A percentile compares a stretch with the other conserved stretches of the same genome.
Evolutionary conservation across 2,888 invertebrate genomes (phyloP).

Genomic region (Drosophila koepferae): DNA sequence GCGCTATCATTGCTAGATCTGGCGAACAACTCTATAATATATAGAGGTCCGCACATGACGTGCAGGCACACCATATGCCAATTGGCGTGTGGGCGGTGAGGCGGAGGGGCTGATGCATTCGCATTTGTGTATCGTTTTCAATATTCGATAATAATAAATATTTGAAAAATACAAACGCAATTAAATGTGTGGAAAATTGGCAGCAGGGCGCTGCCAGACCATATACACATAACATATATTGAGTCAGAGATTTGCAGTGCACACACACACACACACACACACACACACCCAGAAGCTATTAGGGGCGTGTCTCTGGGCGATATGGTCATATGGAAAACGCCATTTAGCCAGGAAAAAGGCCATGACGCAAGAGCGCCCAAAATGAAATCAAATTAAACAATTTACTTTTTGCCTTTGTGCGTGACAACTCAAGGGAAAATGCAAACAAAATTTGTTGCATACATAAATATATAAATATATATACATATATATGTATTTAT

Average conservation of each 20-base stretch:
- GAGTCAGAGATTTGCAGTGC: conserved; percentile 70
- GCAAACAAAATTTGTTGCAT: conserved; percentile 73
- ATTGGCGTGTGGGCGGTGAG: not conserved
- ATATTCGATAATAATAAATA: conserved; percentile 81
- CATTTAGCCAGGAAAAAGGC: conserved; percentile 29
- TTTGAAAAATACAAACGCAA: conserved; percentile 78
- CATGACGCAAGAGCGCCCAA: conserved; percentile 72
- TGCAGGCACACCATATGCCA: conserved; percentile 46
- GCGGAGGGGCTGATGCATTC: conserved; percentile 18
- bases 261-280: conserved; percentile 19
- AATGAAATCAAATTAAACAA: conserved; percentile 81
- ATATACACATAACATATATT: conserved; percentile 34
- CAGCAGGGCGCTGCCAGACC: conserved; percentile 39
- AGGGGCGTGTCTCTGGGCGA: conserved; percentile 41
- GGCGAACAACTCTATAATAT: conserved; percentile 26
- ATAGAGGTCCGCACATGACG: conserved; percentile 35
- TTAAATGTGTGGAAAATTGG: conserved; percentile 65
- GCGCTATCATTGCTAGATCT: conserved; percentile 50
- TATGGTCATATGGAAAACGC: conserved; percentile 6
- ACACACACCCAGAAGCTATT: conserved; percentile 13
- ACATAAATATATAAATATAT: conserved; percentile 63
- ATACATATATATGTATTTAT: not conserved
- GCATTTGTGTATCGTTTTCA: conserved; percentile 56
- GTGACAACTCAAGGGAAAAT: conserved; percentile 81
- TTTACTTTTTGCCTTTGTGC: conserved; percentile 79